phyloP scores from a whole-genome alignment of 2,113 vertebrate genomes.

The Ibidorhyncha struthersii region DNA sequence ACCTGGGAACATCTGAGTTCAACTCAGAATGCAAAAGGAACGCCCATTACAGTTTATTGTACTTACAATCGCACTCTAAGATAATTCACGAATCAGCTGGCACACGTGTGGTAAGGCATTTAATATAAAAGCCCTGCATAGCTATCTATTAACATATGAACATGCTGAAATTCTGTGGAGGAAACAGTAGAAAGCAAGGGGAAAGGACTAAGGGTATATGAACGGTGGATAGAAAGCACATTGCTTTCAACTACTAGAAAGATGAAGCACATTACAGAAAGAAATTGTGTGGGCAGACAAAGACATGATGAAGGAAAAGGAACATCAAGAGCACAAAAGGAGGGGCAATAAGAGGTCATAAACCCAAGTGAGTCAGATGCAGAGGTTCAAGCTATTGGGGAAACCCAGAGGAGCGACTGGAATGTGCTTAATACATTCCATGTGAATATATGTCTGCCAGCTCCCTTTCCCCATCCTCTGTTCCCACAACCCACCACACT shows the following conservation, averaged over 20 bases:
- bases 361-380: slow-evolving; percentile 27
- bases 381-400: slow-evolving; percentile 36
- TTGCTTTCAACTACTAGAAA: not conserved
- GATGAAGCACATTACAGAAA: slow-evolving; percentile 7
- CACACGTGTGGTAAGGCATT: not conserved
- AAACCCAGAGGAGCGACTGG: slow-evolving; percentile 39
- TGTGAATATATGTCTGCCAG: slow-evolving; percentile 60
- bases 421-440: slow-evolving; percentile 60
- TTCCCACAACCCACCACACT: slow-evolving; percentile 32
- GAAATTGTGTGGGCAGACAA: slow-evolving; percentile 37
- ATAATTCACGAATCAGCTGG: not conserved
- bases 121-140: not conserved
- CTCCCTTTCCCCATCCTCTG: slow-evolving; percentile 36
- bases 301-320: slow-evolving; percentile 17
- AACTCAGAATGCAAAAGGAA: not conserved
- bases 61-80: not conserved
- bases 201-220: not conserved
- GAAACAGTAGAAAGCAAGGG: not conserved
- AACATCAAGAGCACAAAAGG: slow-evolving; percentile 37
- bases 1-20: not conserved
- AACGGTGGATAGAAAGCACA: not conserved
- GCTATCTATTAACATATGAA: not conserved
- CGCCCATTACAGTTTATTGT: not conserved
- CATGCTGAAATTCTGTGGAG: not conserved
- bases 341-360: slow-evolving; percentile 44